Base-by-base conservation (phyloP, 2,113 vertebrate genomes). In the Xiphophorus couchianus region DNA sequence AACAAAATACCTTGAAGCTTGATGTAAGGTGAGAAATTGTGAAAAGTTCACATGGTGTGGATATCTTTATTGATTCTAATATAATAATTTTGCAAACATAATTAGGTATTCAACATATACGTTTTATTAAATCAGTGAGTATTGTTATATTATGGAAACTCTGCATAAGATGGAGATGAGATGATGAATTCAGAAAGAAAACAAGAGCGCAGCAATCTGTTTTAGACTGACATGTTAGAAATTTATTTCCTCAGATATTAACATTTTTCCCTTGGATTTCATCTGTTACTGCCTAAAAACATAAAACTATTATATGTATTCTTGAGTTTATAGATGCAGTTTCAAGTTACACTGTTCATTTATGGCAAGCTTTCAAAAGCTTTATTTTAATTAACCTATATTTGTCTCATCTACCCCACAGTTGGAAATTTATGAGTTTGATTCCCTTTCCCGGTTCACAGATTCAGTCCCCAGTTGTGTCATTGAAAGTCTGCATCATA, bases 341-440 rank as follows among this genome's bases (percentile, higher is more conserved):
- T 19, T 58, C 2, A 19, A 58, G 25, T 25, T 58, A 3, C 22
- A 11, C 25, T n/a, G 25, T 25, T 58, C 22, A 58, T 58, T 58
- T 19, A 19, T 19, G 17, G 17, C 1, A 1, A 6, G 44, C 5
- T 48, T 48, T 42, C 39, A 15, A 42, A 42, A 42, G 39, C 14
- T 13, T 42, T 42, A 42, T 42, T 42, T 42, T 15, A 42, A 2
- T 42, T 14, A 42, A 42, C 14, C 13, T 42, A 13, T 42, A 14
- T 42, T 14, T 42, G 39, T 42, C 39, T 14, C 39, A 4, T 42
- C 30, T 69, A 13, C 28, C n/a, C 28, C 30, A 39, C 28, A 58
- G 75, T 51, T 64, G 25, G 80, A 33, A 66, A 84, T 90, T 85
- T 74, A 87, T 68, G 73, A 71, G 62, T 87, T 87, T 83, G 84